Base-by-base conservation (phyloP, 2,113 vertebrate genomes). In the Dipodomys spectabilis region DNA sequence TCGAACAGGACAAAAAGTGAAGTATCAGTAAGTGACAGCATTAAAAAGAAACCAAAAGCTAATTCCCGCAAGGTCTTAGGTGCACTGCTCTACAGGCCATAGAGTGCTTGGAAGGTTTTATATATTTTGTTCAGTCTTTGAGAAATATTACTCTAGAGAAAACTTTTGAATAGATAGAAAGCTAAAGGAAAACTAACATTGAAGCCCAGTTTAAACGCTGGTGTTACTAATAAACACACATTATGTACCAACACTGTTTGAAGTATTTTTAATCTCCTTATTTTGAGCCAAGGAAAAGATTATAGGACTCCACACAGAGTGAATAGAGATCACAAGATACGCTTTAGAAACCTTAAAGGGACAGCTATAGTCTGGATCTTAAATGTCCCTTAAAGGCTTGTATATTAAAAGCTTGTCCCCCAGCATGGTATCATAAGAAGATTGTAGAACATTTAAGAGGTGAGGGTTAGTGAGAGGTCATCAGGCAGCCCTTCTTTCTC, bases 61-160 rank as follows among this genome's bases (percentile, higher is more conserved):
- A 80, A 35, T 7, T 57, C 27, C 15, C 10, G 16, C 27, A 19
- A 67, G 19, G 11, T 22, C 28, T 13, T 35, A 23, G 20, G 16
- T 27, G 20, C 86, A 45, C 28, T 32, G 30, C 28, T 74, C 35
- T 91, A 39, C 13, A 64, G 16, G 30, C 19, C 39, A 13, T 64
- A 27, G 13, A 60, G 23, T 85, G 3, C 82, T 64, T 68, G 27
- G 16, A 49, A 88, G 25, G 13, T 60, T 94, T 82, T 22, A 4
- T 57, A 53, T 44, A 20, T 91, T 80, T 82, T 89, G 49, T 82
- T 86, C 72, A 82, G 9, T 3, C 18, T 39, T 86, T 60, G 73
- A 30, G 35, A 65, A 93, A 82, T 22, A 84, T 68, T 67, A 27
- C 71, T 82, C 67, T 89, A 57, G 44, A 92, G 20, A 57, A 93